Percentiles rank a stretch among this genome's conserved stretches.
Conservation (phyloP, 2,797 vertebrate genomes). For the Notolepis coatsorum region DNA sequence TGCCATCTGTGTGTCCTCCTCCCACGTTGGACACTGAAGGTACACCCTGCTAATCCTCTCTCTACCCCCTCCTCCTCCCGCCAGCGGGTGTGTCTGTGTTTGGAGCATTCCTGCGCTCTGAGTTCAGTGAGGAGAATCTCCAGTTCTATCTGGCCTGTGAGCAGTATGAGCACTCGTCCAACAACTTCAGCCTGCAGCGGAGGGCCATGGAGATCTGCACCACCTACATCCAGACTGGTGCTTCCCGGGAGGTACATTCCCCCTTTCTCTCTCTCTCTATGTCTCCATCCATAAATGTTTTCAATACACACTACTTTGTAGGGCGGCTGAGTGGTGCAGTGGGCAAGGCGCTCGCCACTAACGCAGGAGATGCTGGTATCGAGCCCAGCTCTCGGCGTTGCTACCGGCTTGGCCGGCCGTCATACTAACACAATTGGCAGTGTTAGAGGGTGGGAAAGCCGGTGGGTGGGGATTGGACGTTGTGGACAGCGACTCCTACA, state of each 20-base stretch:
- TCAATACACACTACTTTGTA: too few relatives aligned
- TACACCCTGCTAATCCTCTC: not conserved
- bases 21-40: not conserved
- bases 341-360: too few relatives aligned
- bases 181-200: constrained; percentile 82
- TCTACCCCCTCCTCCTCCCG: not conserved
- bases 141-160: constrained; percentile 88
- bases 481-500: too few relatives aligned
- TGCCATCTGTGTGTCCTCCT: not conserved
- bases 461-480: too few relatives aligned
- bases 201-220: constrained; percentile 80
- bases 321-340: too few relatives aligned
- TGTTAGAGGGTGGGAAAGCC: too few relatives aligned
- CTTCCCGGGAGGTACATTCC: constrained; percentile 81
- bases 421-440: too few relatives aligned
- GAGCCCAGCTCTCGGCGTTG: too few relatives aligned
- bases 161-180: constrained; percentile 83
- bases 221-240: constrained; percentile 81
- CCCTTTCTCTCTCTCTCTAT: too few relatives aligned
- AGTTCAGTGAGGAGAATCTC: constrained; percentile 88
- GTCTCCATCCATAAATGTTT: too few relatives aligned
- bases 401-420: too few relatives aligned
- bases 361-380: too few relatives aligned
- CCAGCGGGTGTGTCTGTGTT: constrained; percentile 82
- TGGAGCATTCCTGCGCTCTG: constrained; percentile 83